A percentile compares a stretch with the other conserved stretches of the same genome.
Conservation (phyloP, 2,888 invertebrate species). For the Campopleginae sp. region DNA sequence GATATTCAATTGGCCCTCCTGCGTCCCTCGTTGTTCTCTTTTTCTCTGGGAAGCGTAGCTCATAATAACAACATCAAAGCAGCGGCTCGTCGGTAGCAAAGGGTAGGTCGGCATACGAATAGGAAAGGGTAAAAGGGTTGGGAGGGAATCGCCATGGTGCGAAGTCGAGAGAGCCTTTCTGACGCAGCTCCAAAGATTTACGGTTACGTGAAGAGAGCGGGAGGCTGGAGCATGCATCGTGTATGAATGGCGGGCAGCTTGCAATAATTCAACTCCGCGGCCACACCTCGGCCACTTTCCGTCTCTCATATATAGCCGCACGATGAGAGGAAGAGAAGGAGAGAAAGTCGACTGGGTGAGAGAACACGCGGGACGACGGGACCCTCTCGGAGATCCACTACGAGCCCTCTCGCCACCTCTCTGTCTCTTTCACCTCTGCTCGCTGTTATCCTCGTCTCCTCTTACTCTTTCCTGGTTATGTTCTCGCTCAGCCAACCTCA, state of each 20-base stretch:
- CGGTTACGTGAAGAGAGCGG: conserved; percentile 71
- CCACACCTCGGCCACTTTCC: conserved; percentile 83
- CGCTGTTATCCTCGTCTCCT: conserved; percentile 1
- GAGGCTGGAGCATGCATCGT: conserved; percentile 79
- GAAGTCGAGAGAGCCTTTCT: conserved; percentile 76
- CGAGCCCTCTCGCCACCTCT: conserved; percentile 24
- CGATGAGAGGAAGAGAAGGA: conserved; percentile 8
- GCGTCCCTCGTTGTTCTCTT: conserved; percentile 31
- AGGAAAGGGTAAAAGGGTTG: conserved; percentile 16
- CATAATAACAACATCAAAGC: conserved; percentile 81
- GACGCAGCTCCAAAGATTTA: conserved; percentile 81
- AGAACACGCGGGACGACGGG: too few species aligned
- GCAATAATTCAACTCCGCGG: conserved; percentile 83
- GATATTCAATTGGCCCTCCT: conserved; percentile 77
- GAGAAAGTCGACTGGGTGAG: neutral
- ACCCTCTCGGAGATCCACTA: conserved; percentile 70
- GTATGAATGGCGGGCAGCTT: conserved; percentile 83
- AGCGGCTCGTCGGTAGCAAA: conserved; percentile 56
- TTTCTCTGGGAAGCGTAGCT: conserved; percentile 65
- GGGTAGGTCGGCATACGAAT: conserved; percentile 3
- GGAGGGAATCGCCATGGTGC: conserved; percentile 54
- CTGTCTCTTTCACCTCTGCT: conserved; percentile 7
- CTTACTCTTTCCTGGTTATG: conserved; percentile 34
- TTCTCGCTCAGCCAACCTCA: conserved; percentile 53
- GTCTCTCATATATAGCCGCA: conserved; percentile 71